Percentiles rank a stretch among this genome's conserved stretches.
Evolutionary conservation across 2,113 vertebrate species (phyloP).

Genomic region (Colius striatus): DNA sequence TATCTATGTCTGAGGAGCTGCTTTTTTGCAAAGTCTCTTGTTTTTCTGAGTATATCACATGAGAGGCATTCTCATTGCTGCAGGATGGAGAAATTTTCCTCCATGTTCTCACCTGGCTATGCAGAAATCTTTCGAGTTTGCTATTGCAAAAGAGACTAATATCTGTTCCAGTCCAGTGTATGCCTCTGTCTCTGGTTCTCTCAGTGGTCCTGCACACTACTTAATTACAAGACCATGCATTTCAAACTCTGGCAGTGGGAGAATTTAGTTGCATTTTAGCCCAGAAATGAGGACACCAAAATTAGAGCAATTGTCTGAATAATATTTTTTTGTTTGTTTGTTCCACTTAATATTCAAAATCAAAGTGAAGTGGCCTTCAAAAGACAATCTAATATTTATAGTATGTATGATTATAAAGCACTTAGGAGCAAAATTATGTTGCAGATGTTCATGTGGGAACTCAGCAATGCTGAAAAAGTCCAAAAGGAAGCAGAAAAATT

Average conservation of each 20-base stretch:
- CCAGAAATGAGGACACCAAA: slow-evolving; percentile 51
- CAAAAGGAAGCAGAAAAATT: slow-evolving; percentile 53
- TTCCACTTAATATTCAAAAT: slow-evolving; percentile 56
- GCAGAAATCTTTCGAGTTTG: not conserved
- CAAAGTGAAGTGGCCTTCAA: slow-evolving; percentile 55
- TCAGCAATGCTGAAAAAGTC: slow-evolving; percentile 30
- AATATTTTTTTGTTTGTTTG: slow-evolving; percentile 44
- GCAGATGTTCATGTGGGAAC: slow-evolving; percentile 53
- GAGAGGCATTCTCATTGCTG: not conserved
- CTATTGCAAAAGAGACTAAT: not conserved
- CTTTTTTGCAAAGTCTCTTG: not conserved
- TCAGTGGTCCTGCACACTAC: not conserved
- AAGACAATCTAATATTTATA: slow-evolving; percentile 60
- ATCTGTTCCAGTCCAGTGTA: not conserved
- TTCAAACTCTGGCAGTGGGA: not conserved
- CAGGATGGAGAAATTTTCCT: not conserved
- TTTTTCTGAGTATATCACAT: not conserved
- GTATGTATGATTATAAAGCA: slow-evolving; percentile 41
- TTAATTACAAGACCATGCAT: not conserved
- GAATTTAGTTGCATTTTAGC: slow-evolving; percentile 53
- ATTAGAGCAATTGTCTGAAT: slow-evolving; percentile 62
- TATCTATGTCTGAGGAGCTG: accelerated
- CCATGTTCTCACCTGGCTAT: not conserved
- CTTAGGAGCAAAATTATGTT: slow-evolving; percentile 46
- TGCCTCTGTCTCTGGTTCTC: not conserved